Base-by-base conservation (phyloP, 2,113 vertebrate genomes). In the Eulemur macaco region DNA sequence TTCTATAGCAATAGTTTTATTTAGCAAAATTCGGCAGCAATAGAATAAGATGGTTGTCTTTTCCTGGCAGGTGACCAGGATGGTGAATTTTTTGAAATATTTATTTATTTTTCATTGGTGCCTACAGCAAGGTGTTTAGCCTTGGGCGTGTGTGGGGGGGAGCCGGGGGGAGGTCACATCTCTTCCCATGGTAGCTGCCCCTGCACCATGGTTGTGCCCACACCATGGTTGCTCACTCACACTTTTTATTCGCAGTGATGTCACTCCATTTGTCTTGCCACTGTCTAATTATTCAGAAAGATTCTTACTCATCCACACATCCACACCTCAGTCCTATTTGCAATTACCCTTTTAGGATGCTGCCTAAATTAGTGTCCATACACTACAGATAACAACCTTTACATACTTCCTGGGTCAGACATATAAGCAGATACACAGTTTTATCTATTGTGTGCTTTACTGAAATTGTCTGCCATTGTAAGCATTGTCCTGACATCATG, bases 221-320 rank as follows among this genome's bases (percentile, higher is more conserved):
- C 4, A 11, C 45, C 45, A 1, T 39, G 15, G 0, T 6, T n/a
- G 84, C 42, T 52, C 50, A 27, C 34, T 66, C 64, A 64, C 80
- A 45, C 63, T 52, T 94, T 14, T 37, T 39, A 0, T 94, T 74
- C 68, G 27, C 60, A 34, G 56, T 50, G 80, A 64, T 76, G 68
- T 86, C 87, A 90, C 71, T 80, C 71, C 23, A 2, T 86, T 89
- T 2, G 8, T 76, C 85, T 76, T 89, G 66, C 68, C 80, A 83
- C 69, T 13, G 1, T 77, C 94, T 94, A 13, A 87, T 96, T 91
- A 76, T 87, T 64, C 82, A 54, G 20, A 58, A 69, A 68, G 76
- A 29, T 31, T 85, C 95, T 92, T 87, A 82, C 47, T 90, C 69
- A 54, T 64, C 69, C 76, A 78, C 94, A 47, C 47, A 15, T 54